Evolutionary conservation across 1,140 invertebrate genomes (phyloP).

Genomic region (honey bee (Apis mellifera)): DNA sequence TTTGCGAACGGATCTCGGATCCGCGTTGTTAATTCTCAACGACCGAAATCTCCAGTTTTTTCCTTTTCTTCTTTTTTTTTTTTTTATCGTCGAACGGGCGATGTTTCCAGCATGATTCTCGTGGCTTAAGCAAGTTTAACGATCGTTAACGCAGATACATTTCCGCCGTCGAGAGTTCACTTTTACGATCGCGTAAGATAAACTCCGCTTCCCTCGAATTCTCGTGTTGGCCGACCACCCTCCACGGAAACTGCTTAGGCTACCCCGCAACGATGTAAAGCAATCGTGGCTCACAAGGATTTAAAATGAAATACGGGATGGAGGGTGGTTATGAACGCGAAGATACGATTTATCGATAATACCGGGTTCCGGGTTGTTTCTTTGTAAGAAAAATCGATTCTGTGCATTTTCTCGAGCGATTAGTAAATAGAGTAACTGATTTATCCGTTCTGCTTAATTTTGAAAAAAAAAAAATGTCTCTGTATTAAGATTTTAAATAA

Average conservation of each 20-base stretch:
- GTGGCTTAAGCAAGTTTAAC: constrained; percentile 59
- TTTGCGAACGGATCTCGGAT: constrained; percentile 30
- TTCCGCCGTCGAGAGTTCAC: constrained; percentile 36
- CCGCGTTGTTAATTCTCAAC: constrained; percentile 63
- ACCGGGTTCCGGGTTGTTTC: not conserved
- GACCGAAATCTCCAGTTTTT: constrained; percentile 55
- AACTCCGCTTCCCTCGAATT: constrained; percentile 46
- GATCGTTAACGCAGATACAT: constrained; percentile 62
- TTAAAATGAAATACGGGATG: constrained; percentile 46
- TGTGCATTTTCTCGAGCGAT: too few species aligned
- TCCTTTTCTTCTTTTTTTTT: constrained; percentile 2
- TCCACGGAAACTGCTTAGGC: constrained; percentile 27
- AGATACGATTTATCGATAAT: not conserved
- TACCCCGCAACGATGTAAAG: constrained; percentile 9
- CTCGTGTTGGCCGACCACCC: constrained; percentile 16
- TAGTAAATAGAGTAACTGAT: not conserved
- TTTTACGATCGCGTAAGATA: constrained; percentile 57
- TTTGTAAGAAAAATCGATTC: not conserved
- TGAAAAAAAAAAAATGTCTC: too few species aligned
- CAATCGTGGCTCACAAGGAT: constrained; percentile 34
- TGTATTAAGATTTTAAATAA: too few species aligned
- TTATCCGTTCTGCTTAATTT: not conserved
- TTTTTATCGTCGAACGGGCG: constrained; percentile 48
- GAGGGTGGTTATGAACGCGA: too few species aligned
- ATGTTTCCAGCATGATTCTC: constrained; percentile 47